phyloP scores from a whole-genome alignment of 2,888 invertebrate genomes.

The Zeuzera pyrina region DNA sequence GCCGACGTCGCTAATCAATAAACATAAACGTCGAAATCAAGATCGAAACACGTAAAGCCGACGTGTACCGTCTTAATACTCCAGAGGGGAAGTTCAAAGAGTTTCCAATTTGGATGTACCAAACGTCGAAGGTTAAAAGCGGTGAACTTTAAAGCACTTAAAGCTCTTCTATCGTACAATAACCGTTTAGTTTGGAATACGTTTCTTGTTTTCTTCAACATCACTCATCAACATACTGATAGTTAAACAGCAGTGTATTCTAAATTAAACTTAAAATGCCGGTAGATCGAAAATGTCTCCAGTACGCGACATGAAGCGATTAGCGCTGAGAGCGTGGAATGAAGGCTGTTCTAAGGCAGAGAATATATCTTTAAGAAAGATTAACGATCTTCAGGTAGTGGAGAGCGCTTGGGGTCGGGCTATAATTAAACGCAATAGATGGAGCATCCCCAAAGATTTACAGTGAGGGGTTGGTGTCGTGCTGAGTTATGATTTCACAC shows the following conservation, averaged over 20 bases:
- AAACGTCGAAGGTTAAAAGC: conserved; percentile 20
- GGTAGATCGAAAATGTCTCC: no score
- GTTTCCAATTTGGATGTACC: conserved; percentile 44
- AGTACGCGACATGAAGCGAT: conserved; percentile 53
- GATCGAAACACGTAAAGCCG: conserved; percentile 48
- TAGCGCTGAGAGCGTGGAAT: conserved; percentile 42
- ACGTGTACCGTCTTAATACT: conserved; percentile 34
- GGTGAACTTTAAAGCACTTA: not conserved
- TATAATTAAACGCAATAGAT: conserved; percentile 72
- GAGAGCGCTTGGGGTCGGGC: conserved; percentile 53
- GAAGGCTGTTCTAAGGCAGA: conserved; percentile 42
- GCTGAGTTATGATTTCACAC: conserved; percentile 70
- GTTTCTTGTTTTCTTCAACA: no score
- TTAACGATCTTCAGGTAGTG: conserved; percentile 69
- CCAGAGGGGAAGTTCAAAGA: conserved; percentile 58
- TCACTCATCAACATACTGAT: no score
- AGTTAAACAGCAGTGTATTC: no score
- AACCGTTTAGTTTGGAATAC: no score
- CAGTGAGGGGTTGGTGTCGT: conserved; percentile 57
- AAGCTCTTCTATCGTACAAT: no score
- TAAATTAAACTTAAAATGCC: no score
- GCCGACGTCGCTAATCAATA: conserved; percentile 58
- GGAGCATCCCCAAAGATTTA: conserved; percentile 66
- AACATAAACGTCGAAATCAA: conserved; percentile 60
- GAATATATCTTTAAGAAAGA: conserved; percentile 72